Conservation (phyloP, 2,113 vertebrate species). For the Mormyrus lacerda region DNA sequence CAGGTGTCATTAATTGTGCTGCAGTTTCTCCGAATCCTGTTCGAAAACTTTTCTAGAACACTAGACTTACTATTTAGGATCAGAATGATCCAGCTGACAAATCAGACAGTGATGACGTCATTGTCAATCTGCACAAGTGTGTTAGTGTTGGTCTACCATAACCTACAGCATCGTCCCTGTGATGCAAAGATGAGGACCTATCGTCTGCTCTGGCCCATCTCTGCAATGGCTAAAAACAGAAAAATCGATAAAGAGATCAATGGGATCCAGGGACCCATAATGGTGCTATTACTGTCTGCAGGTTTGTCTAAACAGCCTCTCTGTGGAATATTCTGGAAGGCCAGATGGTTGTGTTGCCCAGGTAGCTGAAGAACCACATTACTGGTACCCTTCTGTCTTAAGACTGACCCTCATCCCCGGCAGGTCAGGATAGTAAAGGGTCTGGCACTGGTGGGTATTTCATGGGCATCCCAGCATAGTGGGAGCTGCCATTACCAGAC, state of each 20-base stretch:
- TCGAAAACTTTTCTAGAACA: not conserved
- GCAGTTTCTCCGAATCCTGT: not conserved
- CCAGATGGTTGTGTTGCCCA: not conserved
- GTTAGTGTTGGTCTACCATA: not conserved
- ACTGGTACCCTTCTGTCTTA: not conserved
- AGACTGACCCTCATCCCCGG: not conserved
- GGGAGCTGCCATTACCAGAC: not conserved
- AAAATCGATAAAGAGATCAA: constrained; percentile 47
- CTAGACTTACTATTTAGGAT: not conserved
- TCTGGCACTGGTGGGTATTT: not conserved
- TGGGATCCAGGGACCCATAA: constrained; percentile 53
- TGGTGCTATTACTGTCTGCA: constrained; percentile 61
- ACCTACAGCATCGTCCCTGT: not conserved
- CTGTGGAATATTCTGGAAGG: constrained; percentile 50
- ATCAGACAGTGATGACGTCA: not conserved
- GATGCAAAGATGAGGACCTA: not conserved
- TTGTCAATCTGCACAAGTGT: not conserved
- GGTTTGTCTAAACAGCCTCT: constrained; percentile 57
- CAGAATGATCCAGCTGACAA: not conserved
- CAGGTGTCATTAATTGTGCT: not conserved
- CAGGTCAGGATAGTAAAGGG: not conserved
- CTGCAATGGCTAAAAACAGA: not conserved
- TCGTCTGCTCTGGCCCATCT: not conserved
- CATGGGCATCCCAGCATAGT: not conserved
- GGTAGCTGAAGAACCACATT: not conserved